A percentile compares a stretch with the other conserved stretches of the same genome.
Evolutionary conservation across 2,888 invertebrate genomes (phyloP).

Genomic region (Xanthostigma xanthostigma): DNA sequence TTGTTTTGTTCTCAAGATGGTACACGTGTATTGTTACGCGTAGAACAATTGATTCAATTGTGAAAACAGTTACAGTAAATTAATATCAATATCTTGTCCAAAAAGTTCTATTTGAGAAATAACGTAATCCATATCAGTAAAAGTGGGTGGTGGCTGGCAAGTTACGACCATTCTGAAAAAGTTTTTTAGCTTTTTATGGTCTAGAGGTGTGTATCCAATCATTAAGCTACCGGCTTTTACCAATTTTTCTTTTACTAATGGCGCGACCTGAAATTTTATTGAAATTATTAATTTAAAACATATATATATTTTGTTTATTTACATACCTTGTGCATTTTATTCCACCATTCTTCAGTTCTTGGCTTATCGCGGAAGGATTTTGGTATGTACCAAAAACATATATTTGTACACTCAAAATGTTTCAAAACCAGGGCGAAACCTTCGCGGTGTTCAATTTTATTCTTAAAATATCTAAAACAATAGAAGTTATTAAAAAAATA

Average conservation of each 20-base stretch:
- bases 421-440: slow-evolving; percentile 50
- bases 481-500: slow-evolving; percentile 3
- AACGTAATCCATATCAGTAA: slow-evolving; percentile 43
- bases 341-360: slow-evolving; percentile 36
- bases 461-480: slow-evolving; percentile 32
- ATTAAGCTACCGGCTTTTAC: slow-evolving; percentile 48
- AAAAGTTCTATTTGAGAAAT: slow-evolving; percentile 46
- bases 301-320: neutral
- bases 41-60: neutral
- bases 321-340: slow-evolving; percentile 28
- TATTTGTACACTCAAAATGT: slow-evolving; percentile 58
- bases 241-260: slow-evolving; percentile 56
- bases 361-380: slow-evolving; percentile 28
- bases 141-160: slow-evolving; percentile 48
- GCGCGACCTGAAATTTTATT: slow-evolving; percentile 36
- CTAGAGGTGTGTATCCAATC: slow-evolving; percentile 62
- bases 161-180: slow-evolving; percentile 64
- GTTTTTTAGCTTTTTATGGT: slow-evolving; percentile 44
- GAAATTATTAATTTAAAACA: neutral
- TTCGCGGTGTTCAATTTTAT: slow-evolving; percentile 31
- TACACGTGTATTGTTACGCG: neutral
- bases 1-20: neutral
- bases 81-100: slow-evolving; percentile 28
- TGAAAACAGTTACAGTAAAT: too few relatives aligned
- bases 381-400: slow-evolving; percentile 84